These are phyloP conservation scores for Amphibalanus amphitrite DNA, from an alignment of 1,140 invertebrate genomes.

Conservation along the genomic window DNA sequence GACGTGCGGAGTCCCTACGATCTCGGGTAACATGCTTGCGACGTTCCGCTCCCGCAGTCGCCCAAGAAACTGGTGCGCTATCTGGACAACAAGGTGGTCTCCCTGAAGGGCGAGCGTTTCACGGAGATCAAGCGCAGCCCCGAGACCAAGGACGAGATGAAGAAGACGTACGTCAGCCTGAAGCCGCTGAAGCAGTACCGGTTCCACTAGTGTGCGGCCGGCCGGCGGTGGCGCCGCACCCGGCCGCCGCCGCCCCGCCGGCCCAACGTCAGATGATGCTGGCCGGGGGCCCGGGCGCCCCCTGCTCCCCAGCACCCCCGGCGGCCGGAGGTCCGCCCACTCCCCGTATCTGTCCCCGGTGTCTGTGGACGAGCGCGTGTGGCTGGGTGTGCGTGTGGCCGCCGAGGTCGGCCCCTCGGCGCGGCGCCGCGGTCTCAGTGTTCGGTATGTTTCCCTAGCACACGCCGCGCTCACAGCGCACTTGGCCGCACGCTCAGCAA, in stretches of 20 bases:
- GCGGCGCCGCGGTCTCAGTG: too few relatives aligned
- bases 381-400: not conserved
- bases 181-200: constrained; percentile 33
- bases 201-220: constrained; percentile 25
- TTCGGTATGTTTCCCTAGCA: too few relatives aligned
- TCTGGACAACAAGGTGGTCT: constrained; percentile 84
- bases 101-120: constrained; percentile 78
- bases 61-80: constrained; percentile 87
- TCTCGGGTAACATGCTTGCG: too few relatives aligned
- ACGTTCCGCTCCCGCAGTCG: constrained; percentile 33
- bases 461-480: too few relatives aligned
- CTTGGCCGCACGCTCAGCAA: too few relatives aligned
- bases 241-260: too few relatives aligned
- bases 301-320: too few relatives aligned
- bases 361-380: not conserved
- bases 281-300: too few relatives aligned
- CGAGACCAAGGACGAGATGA: constrained; percentile 59
- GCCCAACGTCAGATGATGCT: not conserved
- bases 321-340: too few relatives aligned
- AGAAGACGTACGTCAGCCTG: constrained; percentile 42
- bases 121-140: constrained; percentile 58
- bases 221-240: too few relatives aligned
- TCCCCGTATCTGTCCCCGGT: not conserved
- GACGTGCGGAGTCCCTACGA: too few relatives aligned
- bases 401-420: too few relatives aligned